Evolutionary conservation across 2,888 invertebrate genomes (phyloP), one percentile per base, ranked within the genome.

Genomic region (Hemithea aestivaria): DNA sequence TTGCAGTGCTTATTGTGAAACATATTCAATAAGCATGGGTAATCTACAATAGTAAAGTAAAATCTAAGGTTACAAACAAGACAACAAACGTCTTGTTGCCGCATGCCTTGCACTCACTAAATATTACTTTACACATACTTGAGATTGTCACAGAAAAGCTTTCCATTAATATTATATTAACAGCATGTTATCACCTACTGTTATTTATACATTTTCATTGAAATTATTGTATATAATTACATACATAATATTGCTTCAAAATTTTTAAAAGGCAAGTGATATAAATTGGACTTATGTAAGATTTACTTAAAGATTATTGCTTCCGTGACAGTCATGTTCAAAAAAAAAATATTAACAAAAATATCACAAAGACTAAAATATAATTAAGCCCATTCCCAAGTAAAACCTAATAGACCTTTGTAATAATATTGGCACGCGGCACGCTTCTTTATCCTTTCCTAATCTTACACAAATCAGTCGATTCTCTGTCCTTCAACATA

Each of bases 381-480:
- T 54, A 55, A 58, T 55, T 49, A 51, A 59, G 54, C 58, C 60
- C 49, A 43, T 51, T 53, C 55, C 62, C 39, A 41, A 47, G 44
- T 46, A 51, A 51, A 51, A 45, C 44, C 51, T 48, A 57, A 57
- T 49, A 54, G 49, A 58, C 55, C 48, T 61, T 44, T 51, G 53
- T 62, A 68, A 62, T 58, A 57, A 67, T 55, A 70, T 76, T 76
- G 76, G 77, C 83, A 81, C 69, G 67, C 74, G 67, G 75, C 79
- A 69, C 65, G 59, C 66, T 70, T 50, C 62, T 62, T 64, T 58
- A 56, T 58, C 41, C 56, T 60, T 58, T 61, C 60, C 61, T 68
- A 70, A 62, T 61, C 75, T 73, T 77, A 82, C 65, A 55, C 62
- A 73, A 78, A 61, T 79, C 79, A 82, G 77, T 82, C 80, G 73